A percentile compares a stretch with the other conserved stretches of the same genome.
Evolutionary conservation across 1,140 invertebrate genomes (phyloP).

Genomic region (Lerema accius): DNA sequence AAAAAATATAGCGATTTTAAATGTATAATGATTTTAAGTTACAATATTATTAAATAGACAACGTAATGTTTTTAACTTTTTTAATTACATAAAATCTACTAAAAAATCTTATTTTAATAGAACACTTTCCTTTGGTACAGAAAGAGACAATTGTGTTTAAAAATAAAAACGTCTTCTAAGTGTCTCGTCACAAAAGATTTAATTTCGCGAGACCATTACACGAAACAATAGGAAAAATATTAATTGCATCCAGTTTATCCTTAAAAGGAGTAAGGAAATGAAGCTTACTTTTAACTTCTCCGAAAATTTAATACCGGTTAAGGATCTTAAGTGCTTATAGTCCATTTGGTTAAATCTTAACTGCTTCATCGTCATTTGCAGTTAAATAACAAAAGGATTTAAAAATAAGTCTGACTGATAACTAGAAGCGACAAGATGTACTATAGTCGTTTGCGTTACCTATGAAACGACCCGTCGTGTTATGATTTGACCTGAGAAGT

Average conservation of each 20-base stretch:
- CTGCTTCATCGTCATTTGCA: slow-evolving; percentile 63
- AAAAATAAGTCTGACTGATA: slow-evolving; percentile 9
- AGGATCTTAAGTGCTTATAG: slow-evolving; percentile 53
- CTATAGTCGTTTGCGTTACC: no score
- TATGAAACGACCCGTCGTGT: no score
- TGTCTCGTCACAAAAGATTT: not conserved
- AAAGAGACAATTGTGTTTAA: no score
- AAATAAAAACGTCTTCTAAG: no score
- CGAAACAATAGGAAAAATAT: slow-evolving; percentile 14
- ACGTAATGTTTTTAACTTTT: no score
- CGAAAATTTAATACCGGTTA: slow-evolving; percentile 53
- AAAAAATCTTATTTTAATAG: no score
- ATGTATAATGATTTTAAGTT: no score
- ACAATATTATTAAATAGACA: no score
- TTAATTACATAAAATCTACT: no score
- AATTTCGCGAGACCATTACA: slow-evolving; percentile 19
- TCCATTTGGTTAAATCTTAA: slow-evolving; percentile 65
- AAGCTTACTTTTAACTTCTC: slow-evolving; percentile 31
- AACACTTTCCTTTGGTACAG: no score
- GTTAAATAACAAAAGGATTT: slow-evolving; percentile 62
- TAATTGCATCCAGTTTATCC: slow-evolving; percentile 23
- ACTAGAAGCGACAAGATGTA: not conserved
- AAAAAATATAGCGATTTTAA: no score
- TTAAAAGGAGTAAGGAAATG: slow-evolving; percentile 14
- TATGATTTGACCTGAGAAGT: no score